Base-by-base conservation (phyloP, 2,888 invertebrate genomes). In the Hedychridium roseum region DNA sequence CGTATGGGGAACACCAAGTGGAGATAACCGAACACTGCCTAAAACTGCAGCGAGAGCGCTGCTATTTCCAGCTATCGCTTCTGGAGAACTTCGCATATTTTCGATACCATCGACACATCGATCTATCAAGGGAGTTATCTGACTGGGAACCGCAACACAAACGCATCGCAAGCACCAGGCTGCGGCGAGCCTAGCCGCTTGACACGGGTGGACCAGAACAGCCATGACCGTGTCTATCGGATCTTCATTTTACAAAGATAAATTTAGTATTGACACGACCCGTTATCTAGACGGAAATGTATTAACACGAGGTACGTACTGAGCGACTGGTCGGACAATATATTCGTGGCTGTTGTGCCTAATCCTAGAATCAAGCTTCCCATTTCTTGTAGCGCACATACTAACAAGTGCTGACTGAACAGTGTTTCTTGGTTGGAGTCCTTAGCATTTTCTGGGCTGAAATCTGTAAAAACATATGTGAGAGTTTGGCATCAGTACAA, bases 81-180 rank as follows among this genome's bases (percentile, higher is more conserved):
- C 93, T 1, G 92, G 92, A 1, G 95, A 94, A 9, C 94, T 90
- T 59, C 94, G 85, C 80, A 94, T 86, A 64, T 90, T 91, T 79
- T 97, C 96, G 38, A 97, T 86, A 20, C 92, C 89, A 65, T 91
- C 91, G 31, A 92, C 88, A 70, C 93, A 94, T 35, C 89, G 86
- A 82, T 98, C 97, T 60, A 97, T 89, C 30, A 98, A 82, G 3
- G 95, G 95, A 28, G 97, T 92, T 66, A 96, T 89, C 79, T 96
- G 94, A 68, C 94, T 91, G 4, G 98, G 98, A 41, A 97, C 89
- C 23, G 98, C 97, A 18, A 92, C 89, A 71, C 96, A 94, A 68
- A 95, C 88, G 77, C 94, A 92, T 43, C 94, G 88, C 51, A 96
- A 82, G 77, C 95, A 94, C 93, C 97, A 96, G 12, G 97, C 95